Conservation (phyloP, 1,140 invertebrate species). For the Drosophila parabipectinata region DNA sequence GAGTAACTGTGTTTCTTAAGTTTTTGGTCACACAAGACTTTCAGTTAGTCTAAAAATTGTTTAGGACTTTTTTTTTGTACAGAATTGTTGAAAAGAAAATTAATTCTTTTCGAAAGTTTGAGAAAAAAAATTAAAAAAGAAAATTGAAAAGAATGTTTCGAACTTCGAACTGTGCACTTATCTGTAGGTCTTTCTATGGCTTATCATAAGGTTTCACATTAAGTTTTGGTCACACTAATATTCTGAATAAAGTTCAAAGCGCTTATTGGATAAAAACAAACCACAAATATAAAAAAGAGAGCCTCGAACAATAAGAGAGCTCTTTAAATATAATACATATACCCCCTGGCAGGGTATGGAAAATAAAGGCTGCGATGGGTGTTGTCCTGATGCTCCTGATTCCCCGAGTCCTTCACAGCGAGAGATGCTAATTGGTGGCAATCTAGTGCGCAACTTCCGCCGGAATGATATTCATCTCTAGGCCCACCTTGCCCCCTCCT, state of each 20-base stretch:
- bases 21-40: too few species aligned
- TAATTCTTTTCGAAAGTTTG: too few species aligned
- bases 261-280: background rate
- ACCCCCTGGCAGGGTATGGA: conserved; percentile 1
- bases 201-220: too few species aligned
- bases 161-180: too few species aligned
- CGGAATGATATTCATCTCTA: conserved; percentile 71
- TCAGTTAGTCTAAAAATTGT: too few species aligned
- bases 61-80: too few species aligned
- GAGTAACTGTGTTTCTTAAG: too few species aligned
- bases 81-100: too few species aligned
- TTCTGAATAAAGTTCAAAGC: background rate
- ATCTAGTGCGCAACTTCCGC: conserved; percentile 69
- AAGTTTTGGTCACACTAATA: background rate
- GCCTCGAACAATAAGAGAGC: background rate
- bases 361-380: conserved; percentile 13
- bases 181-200: too few species aligned
- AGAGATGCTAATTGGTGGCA: conserved; percentile 79
- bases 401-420: conserved; percentile 54
- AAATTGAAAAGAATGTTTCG: too few species aligned
- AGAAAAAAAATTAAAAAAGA: too few species aligned
- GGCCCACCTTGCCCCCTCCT: background rate
- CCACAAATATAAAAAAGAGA: background rate
- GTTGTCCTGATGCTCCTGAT: conserved; percentile 8
- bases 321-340: background rate